Percentiles rank a stretch among this genome's conserved stretches.
These are phyloP conservation scores for Drosophila vallismaia DNA, from an alignment of 2,888 invertebrate species.

Conservation along the genomic window DNA sequence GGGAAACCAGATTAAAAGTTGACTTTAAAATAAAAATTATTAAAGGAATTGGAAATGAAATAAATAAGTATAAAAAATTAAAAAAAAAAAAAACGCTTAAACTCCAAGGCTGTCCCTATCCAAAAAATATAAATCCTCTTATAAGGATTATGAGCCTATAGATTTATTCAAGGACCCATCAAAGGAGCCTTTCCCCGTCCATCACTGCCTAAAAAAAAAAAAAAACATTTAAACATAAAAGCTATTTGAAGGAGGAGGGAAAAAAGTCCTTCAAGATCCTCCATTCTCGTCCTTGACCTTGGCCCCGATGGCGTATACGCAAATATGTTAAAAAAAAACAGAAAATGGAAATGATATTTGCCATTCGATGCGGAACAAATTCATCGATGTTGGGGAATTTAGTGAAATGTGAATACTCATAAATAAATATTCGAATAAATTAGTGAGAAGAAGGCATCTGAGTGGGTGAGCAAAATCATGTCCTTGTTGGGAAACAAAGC, in stretches of 20 bases:
- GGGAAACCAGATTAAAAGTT: not conserved
- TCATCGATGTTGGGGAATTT: conserved; percentile 26
- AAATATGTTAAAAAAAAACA: conserved; percentile 29
- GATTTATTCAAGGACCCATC: conserved; percentile 26
- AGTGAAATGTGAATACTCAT: conserved; percentile 22
- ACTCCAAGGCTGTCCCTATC: too few species aligned
- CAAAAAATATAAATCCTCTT: conserved; percentile 4
- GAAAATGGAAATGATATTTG: conserved; percentile 32
- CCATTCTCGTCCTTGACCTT: conserved; percentile 49
- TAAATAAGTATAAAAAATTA: not conserved
- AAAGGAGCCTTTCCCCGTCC: not conserved
- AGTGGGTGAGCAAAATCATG: not conserved
- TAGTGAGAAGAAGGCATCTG: not conserved
- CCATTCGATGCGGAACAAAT: conserved; percentile 22
- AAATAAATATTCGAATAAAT: conserved; percentile 38
- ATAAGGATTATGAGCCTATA: conserved; percentile 11
- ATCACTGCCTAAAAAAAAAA: not conserved
- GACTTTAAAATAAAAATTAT: not conserved
- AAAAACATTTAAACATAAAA: conserved; percentile 3
- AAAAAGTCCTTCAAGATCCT: conserved; percentile 23
- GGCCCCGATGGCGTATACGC: conserved; percentile 45
- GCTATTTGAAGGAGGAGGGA: not conserved
- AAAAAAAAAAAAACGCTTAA: too few species aligned
- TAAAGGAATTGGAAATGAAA: not conserved
- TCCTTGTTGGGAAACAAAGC: not conserved